These are phyloP conservation scores for Eubucco bourcierii DNA, from an alignment of 2,113 vertebrate genomes.

Conservation along the genomic window DNA sequence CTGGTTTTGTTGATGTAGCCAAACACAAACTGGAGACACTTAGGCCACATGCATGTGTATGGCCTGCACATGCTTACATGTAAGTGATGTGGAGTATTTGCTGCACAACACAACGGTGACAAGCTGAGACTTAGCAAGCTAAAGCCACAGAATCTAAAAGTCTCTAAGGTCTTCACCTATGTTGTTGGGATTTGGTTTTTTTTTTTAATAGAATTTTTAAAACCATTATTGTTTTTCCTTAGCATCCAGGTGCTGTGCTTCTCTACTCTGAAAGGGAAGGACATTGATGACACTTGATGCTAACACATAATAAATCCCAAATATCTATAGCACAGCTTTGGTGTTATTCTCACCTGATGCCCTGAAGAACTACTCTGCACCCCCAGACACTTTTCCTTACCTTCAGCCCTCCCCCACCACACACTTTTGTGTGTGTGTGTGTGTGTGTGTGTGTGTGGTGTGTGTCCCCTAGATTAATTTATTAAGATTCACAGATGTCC, in stretches of 20 bases:
- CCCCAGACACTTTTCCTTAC: background rate
- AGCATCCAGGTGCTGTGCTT: background rate
- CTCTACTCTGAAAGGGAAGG: background rate
- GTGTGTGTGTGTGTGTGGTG: too few relatives aligned
- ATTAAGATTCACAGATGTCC: background rate
- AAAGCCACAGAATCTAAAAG: background rate
- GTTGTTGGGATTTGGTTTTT: background rate
- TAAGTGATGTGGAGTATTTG: background rate
- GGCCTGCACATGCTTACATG: background rate
- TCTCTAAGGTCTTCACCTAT: background rate
- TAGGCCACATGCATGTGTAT: background rate
- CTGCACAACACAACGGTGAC: background rate
- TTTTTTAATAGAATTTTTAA: rapidly evolving
- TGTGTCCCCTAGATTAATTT: too few relatives aligned
- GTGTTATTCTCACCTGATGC: background rate
- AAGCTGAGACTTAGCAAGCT: background rate
- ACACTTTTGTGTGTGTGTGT: too few relatives aligned
- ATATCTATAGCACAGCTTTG: background rate
- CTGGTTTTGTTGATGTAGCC: slow-evolving; percentile 15
- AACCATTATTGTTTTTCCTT: background rate
- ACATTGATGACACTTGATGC: background rate
- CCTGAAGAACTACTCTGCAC: background rate
- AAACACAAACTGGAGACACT: background rate
- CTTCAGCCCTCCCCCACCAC: too few relatives aligned
- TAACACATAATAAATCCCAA: background rate